Evolutionary conservation across 2,113 vertebrate species (phyloP), one percentile per base, ranked within the genome.

Genomic region (Cheilinus undulatus): DNA sequence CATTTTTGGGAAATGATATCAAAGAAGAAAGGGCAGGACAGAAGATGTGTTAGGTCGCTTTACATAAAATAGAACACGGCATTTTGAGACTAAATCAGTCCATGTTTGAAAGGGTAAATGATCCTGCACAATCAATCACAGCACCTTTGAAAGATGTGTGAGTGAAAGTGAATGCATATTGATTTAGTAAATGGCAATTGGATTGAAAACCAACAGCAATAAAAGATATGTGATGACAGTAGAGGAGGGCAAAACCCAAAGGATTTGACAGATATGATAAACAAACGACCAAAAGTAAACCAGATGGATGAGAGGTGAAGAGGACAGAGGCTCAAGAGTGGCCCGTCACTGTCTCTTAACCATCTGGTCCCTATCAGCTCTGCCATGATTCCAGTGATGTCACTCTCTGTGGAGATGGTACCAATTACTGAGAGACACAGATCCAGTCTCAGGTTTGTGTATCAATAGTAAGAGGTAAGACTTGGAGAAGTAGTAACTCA

Each of bases 331-430:
- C 30, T 57, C 36, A 19, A 63, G 68, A 81, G 69, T 58, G 65
- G 53, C 68, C 76, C 56, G 61, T 88, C 82, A 69, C 68, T 56
- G 51, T 76, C 54, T 85, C 61, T 20, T 77, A 66, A 26, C 76
- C 89, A 91, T 89, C 83, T 92, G 92, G 89, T 86, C 79, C 74
- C 64, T 53, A 92, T 91, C 62, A 85, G 80, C 62, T 82, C 78
- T 53, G 53, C 71, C 66, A 66, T 76, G 71, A 75, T 80, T 84
- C 57, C 46, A 63, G 43, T 91, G 92, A 91, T 86, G 86, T 91
- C 84, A 90, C 84, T 75, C 69, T 66, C 63, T 69, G 54, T 62
- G 52, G 68, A 87, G 71, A 91, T 91, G 91, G 89, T 88, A 88
- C 79, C 80, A 85, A 87, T 93, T 89, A 90, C n/a, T 46, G 66